Base-by-base conservation (phyloP, 2,888 invertebrate genomes). In the Protophormia terraenovae region DNA sequence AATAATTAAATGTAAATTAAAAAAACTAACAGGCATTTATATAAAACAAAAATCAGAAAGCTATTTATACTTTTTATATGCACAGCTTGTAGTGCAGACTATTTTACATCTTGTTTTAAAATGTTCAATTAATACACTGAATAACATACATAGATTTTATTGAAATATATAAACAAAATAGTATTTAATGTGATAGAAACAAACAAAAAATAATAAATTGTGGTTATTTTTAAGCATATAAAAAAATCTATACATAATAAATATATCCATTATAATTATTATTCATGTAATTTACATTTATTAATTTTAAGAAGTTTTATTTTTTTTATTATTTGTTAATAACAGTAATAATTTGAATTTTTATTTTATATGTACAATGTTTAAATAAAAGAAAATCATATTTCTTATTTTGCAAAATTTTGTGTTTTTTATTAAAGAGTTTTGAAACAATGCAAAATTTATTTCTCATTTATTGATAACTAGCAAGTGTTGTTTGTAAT, bases 111-210 rank as follows among this genome's bases (percentile, higher is more conserved):
- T 53, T 64, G 38, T 5, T 55, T 55, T 45, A 55, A 55, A 29
- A 45, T 53, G 10, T 67, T 10, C 12, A 29, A 45, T 77, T 77
- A 3, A 55, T 60, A 62, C 35, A 55, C 10, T 29, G n/a, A 38
- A 67, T 16, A 41, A 53, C 16, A 41, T 27, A 24, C 12, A 66
- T 22, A 58, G 32, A 41, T 83, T 66, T 66, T 55, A 45, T 67
- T 19, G 3, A 76, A 53, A 64, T 27, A 41, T 71, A 4, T 38
- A 35, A 64, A 78, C 41, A 78, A 69, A 73, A 69, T 81, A 78
- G 72, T 81, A 81, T 81, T 81, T 84, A 78, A 81, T 85, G 84
- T 85, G 84, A 85, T 85, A 85, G 41, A 73, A 60, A 60, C 7
- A 71, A 72, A 77, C 6, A 69, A 22, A 38, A 66, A n/a, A n/a